These are phyloP conservation scores for Gibbula magus DNA, from an alignment of 2,888 invertebrate species.

Conservation along the genomic window DNA sequence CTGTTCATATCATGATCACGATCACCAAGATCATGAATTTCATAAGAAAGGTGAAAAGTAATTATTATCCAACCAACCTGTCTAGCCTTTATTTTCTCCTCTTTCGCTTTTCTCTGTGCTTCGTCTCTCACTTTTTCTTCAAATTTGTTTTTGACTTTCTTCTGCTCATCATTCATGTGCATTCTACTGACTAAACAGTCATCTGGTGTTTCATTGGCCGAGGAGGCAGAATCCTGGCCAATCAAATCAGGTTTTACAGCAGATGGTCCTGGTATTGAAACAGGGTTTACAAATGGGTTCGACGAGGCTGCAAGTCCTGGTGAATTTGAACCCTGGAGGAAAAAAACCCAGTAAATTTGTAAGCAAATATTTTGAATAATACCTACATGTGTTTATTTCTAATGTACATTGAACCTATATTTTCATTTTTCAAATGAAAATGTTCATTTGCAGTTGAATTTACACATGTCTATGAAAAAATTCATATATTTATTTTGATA, in stretches of 20 bases:
- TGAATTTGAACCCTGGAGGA: background rate
- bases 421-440: too few species aligned
- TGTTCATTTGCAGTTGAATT: too few species aligned
- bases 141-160: conserved; percentile 61
- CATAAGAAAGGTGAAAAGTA: background rate
- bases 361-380: too few species aligned
- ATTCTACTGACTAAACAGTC: conserved; percentile 59
- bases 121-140: conserved; percentile 63
- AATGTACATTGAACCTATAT: too few species aligned
- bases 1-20: too few species aligned
- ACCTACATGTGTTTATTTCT: too few species aligned
- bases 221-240: background rate
- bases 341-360: too few species aligned
- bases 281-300: conserved; percentile 48
- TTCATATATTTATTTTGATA: too few species aligned
- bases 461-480: too few species aligned
- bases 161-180: conserved; percentile 64
- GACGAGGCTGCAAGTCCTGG: conserved; percentile 38
- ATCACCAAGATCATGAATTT: background rate
- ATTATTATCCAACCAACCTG: conserved; percentile 42
- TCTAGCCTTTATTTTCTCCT: conserved; percentile 60
- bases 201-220: conserved; percentile 48
- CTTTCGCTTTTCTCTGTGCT: conserved; percentile 52
- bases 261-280: conserved; percentile 28
- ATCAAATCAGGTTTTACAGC: conserved; percentile 27